Percentiles rank a stretch among this genome's conserved stretches.
phyloP scores from a whole-genome alignment of 2,888 invertebrate genomes.

The Trypoxylon attenuatum region DNA sequence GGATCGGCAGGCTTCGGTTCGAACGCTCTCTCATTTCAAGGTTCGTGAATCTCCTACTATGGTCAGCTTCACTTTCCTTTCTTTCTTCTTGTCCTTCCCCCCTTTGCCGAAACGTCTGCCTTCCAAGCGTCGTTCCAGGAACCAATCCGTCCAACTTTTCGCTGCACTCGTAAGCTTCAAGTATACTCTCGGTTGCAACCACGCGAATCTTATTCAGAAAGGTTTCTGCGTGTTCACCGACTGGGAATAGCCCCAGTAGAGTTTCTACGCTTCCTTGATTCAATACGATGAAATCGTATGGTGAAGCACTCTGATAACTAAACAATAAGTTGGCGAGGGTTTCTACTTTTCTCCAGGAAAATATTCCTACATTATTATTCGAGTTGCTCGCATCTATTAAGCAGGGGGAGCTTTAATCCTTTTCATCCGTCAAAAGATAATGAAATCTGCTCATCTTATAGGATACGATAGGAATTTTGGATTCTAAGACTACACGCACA shows the following conservation, averaged over 20 bases:
- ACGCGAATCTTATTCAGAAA: conserved; percentile 48
- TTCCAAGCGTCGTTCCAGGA: conserved; percentile 47
- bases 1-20: conserved; percentile 21
- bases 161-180: conserved; percentile 46
- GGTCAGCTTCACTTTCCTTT: conserved; percentile 36
- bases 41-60: conserved; percentile 38
- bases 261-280: conserved; percentile 31
- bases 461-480: too few relatives aligned
- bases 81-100: conserved; percentile 19
- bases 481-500: too few relatives aligned
- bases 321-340: too few relatives aligned
- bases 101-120: conserved; percentile 44
- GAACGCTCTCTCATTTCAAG: conserved; percentile 48
- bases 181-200: conserved; percentile 47
- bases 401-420: too few relatives aligned
- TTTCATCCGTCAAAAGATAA: too few relatives aligned
- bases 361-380: too few relatives aligned
- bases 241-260: conserved; percentile 40
- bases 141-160: conserved; percentile 57
- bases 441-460: too few relatives aligned
- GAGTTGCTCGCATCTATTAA: too few relatives aligned
- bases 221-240: conserved; percentile 37
- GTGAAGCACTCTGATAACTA: conserved; percentile 28
- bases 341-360: too few relatives aligned
- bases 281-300: conserved; percentile 29